Conservation (phyloP, 2,113 vertebrate genomes). For the Tiliqua scincoides region DNA sequence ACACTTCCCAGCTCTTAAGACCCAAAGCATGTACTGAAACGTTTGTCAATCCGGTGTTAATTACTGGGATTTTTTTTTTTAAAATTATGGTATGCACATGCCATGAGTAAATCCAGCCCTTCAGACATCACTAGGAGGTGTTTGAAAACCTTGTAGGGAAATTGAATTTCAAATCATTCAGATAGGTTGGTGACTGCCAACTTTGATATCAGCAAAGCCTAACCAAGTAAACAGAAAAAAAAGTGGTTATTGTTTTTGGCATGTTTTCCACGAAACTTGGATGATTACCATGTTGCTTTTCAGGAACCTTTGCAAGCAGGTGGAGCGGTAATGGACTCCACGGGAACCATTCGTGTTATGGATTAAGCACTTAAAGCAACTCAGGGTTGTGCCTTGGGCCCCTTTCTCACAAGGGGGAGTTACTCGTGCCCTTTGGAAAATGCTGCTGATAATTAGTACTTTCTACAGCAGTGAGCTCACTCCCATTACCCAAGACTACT, state of each 20-base stretch:
- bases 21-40: neutral
- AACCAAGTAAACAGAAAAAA: constrained; percentile 44
- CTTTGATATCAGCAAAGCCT: constrained; percentile 53
- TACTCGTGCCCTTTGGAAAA: constrained; percentile 75
- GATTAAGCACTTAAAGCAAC: constrained; percentile 62
- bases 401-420: constrained; percentile 64
- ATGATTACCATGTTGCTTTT: constrained; percentile 44
- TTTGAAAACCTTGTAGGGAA: constrained; percentile 51
- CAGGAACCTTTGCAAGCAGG: constrained; percentile 61
- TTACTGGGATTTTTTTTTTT: neutral
- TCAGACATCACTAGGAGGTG: neutral
- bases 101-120: neutral
- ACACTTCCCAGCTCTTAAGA: neutral
- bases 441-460: constrained; percentile 78
- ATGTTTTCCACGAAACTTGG: constrained; percentile 60
- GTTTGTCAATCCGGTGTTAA: neutral
- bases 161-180: constrained; percentile 64
- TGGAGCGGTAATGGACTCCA: constrained; percentile 43
- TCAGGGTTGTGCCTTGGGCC: constrained; percentile 58
- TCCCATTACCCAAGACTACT: constrained; percentile 77
- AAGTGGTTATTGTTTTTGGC: constrained; percentile 65
- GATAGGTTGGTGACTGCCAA: constrained; percentile 59
- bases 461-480: constrained; percentile 78
- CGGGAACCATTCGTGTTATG: constrained; percentile 55
- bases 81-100: constrained; percentile 29